Evolutionary conservation across 2,113 vertebrate genomes (phyloP).

Genomic region (Sardina pilchardus): DNA sequence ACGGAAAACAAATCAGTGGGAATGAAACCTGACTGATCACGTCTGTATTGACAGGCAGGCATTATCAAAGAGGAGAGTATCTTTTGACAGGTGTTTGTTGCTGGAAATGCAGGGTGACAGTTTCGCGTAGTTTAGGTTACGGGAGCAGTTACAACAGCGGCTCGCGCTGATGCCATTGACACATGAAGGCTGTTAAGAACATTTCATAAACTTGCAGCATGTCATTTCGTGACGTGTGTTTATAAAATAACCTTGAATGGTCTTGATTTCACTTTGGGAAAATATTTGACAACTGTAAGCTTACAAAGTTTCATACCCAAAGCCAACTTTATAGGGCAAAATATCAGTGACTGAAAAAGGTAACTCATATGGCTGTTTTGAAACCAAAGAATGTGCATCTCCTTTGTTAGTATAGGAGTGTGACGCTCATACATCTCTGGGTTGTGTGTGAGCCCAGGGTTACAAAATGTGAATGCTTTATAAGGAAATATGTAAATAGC

Average conservation of each 20-base stretch:
- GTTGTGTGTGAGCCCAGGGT: not conserved
- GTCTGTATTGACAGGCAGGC: conserved; percentile 26
- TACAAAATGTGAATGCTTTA: not conserved
- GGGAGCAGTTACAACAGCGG: conserved; percentile 22
- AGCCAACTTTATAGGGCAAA: not conserved
- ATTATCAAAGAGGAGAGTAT: conserved; percentile 26
- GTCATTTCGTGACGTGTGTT: conserved; percentile 14
- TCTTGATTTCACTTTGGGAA: conserved; percentile 8
- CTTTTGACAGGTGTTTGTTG: conserved; percentile 42
- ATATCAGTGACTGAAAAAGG: not conserved
- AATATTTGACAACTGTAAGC: not conserved
- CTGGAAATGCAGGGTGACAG: conserved; percentile 33
- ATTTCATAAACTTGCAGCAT: conserved; percentile 19
- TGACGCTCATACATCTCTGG: not conserved
- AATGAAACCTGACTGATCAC: not conserved
- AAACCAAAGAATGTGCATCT: not conserved
- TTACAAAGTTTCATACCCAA: not conserved
- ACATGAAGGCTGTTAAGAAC: conserved; percentile 16
- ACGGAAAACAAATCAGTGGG: not conserved
- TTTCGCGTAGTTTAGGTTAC: conserved; percentile 23
- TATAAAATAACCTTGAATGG: conserved; percentile 15
- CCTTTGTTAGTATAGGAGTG: not conserved
- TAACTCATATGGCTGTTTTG: not conserved
- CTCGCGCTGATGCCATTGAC: not conserved
- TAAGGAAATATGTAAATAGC: not conserved